Evolutionary conservation across 2,113 vertebrate species (phyloP), one percentile per base, ranked within the genome.

Genomic region (Chlamydotis undulata): DNA sequence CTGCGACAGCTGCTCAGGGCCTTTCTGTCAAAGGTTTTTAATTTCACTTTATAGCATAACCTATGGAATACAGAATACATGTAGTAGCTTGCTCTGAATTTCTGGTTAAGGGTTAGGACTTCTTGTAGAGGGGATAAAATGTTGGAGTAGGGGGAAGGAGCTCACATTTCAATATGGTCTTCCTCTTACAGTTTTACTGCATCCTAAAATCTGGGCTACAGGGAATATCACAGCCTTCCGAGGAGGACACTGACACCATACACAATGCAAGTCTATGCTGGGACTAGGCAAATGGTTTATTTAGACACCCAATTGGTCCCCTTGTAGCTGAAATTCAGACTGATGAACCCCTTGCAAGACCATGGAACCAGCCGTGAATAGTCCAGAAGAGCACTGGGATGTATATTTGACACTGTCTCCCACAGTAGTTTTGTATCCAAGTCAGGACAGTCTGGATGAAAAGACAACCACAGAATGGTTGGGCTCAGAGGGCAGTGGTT

Each of bases 21-120:
- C 68, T 61, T 94, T 89, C 74, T 92, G 61, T 83, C 14, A 31
- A 91, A 86, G 65, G 14, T 33, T 93, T 93, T 95, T 31, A 52
- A 37, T 35, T 70, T 76, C 78, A 60, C 57, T 91, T 53, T 80
- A 59, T 9, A 89, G 45, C 26, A 49, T n/a, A 56, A 9, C 15
- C 57, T 88, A 79, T 49, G 45, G 18, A 87, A 83, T 39, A 57
- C 7, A 83, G 77, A 82, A 79, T 7, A 56, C 18, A 45, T 0
- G 9, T 8, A 60, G 22, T 4, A 75, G 14, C n/a, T 74, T 52
- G 47, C 52, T 59, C 83, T 93, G 37, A 63, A 57, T 88, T 92
- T 60, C 61, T 83, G 33, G n/a, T 63, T 49, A 89, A 91, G 53
- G 33, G 39, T 47, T 71, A 49, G 9, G 12, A 23, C 35, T 75